Percentiles rank a stretch among this genome's conserved stretches.
Evolutionary conservation across 1,140 invertebrate species (phyloP).

Genomic region (Ceratina calcarata): DNA sequence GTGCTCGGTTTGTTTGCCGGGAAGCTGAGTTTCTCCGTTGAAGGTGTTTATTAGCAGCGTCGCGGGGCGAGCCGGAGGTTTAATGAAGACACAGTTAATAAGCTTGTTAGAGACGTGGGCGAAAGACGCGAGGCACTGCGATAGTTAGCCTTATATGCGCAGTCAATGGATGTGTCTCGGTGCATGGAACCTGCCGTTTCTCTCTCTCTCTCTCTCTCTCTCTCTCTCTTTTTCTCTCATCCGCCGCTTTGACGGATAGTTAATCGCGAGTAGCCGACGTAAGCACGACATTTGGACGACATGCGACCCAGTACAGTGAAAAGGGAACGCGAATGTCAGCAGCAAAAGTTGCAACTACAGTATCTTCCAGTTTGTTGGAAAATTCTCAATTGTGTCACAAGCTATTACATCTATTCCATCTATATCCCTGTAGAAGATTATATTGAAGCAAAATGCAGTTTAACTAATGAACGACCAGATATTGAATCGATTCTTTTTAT

Average conservation of each 20-base stretch:
- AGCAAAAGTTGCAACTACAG: background rate
- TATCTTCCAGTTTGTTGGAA: background rate
- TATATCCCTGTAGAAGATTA: background rate
- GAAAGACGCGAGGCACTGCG: slow-evolving; percentile 9
- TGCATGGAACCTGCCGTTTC: background rate
- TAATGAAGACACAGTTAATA: slow-evolving; percentile 41
- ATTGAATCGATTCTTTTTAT: slow-evolving; percentile 29
- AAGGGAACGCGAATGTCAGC: slow-evolving; percentile 2
- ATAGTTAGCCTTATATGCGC: slow-evolving; percentile 15
- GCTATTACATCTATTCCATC: background rate
- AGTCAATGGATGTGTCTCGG: slow-evolving; percentile 29
- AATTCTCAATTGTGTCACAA: background rate
- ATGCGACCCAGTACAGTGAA: slow-evolving; percentile 15
- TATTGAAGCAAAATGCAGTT: background rate
- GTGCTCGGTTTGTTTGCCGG: background rate
- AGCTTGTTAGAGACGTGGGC: slow-evolving; percentile 36
- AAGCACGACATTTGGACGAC: slow-evolving; percentile 25
- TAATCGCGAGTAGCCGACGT: slow-evolving; percentile 15
- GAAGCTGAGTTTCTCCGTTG: slow-evolving; percentile 14
- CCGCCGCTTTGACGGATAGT: slow-evolving; percentile 39
- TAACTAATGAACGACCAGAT: background rate
- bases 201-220: too few relatives aligned
- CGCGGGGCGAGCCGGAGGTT: too few relatives aligned
- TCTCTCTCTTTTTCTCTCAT: background rate
- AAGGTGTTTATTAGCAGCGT: slow-evolving; percentile 18